Percentiles rank a stretch among this genome's conserved stretches.
Conservation (phyloP, 2,888 invertebrate species). For the Eulithis testata region DNA sequence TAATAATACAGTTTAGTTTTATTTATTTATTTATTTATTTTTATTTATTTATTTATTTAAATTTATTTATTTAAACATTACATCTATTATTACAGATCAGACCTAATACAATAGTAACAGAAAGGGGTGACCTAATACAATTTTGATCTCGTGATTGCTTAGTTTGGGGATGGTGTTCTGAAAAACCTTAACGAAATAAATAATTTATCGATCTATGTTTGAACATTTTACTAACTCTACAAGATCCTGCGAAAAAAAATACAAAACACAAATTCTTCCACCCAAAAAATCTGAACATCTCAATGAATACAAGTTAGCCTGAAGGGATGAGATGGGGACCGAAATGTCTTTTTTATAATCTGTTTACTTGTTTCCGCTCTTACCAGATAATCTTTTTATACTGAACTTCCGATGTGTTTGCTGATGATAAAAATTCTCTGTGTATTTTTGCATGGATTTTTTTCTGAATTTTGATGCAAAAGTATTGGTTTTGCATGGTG, state of each 20-base stretch:
- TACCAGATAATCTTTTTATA: constrained; percentile 76
- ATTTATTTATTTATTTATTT: no score
- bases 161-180: no score
- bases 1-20: no score
- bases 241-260: constrained; percentile 8
- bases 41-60: no score
- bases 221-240: background rate
- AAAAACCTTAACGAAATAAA: no score
- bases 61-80: no score
- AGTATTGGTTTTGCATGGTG: background rate
- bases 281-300: constrained; percentile 37
- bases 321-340: constrained; percentile 57
- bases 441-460: constrained; percentile 22
- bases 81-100: no score
- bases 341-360: constrained; percentile 79
- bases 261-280: constrained; percentile 34
- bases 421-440: constrained; percentile 45
- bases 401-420: constrained; percentile 65
- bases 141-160: no score
- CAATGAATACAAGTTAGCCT: constrained; percentile 58
- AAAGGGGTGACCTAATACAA: no score
- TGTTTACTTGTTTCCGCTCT: constrained; percentile 74
- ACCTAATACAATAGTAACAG: no score
- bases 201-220: no score
- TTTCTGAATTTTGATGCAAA: background rate